Evolutionary conservation across 2,888 invertebrate species (phyloP).

Genomic region (Drosophila quinaria): DNA sequence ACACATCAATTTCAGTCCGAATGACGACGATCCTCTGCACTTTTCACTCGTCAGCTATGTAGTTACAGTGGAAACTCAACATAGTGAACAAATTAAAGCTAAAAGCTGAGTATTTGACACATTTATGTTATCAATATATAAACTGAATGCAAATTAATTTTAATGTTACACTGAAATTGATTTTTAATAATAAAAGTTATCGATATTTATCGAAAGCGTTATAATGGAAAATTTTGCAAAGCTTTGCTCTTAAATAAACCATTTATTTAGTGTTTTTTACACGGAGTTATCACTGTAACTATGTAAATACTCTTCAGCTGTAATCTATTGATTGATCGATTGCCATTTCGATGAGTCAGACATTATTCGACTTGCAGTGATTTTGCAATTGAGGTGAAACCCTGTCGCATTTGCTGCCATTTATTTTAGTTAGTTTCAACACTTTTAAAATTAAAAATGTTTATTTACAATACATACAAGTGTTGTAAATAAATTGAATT

Average conservation of each 20-base stretch:
- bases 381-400: slow-evolving; percentile 9
- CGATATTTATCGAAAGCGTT: slow-evolving; percentile 1
- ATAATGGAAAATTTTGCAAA: neutral
- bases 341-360: neutral
- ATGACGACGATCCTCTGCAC: slow-evolving; percentile 10
- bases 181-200: neutral
- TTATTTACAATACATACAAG: too few relatives aligned
- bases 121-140: neutral
- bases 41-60: neutral
- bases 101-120: neutral
- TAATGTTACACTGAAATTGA: too few relatives aligned
- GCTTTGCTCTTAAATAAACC: neutral
- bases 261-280: neutral
- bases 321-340: slow-evolving; percentile 35
- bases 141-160: too few relatives aligned
- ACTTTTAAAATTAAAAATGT: too few relatives aligned
- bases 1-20: slow-evolving; percentile 57
- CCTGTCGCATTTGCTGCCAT: neutral
- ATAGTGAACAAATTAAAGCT: neutral
- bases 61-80: neutral
- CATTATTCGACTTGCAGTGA: neutral
- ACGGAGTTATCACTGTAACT: slow-evolving; percentile 6
- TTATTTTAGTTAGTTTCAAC: neutral
- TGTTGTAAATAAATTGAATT: too few relatives aligned
- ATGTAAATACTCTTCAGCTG: neutral